Evolutionary conservation across 1,140 invertebrate genomes (phyloP).

Genomic region (Phenacoccus solenopsis): DNA sequence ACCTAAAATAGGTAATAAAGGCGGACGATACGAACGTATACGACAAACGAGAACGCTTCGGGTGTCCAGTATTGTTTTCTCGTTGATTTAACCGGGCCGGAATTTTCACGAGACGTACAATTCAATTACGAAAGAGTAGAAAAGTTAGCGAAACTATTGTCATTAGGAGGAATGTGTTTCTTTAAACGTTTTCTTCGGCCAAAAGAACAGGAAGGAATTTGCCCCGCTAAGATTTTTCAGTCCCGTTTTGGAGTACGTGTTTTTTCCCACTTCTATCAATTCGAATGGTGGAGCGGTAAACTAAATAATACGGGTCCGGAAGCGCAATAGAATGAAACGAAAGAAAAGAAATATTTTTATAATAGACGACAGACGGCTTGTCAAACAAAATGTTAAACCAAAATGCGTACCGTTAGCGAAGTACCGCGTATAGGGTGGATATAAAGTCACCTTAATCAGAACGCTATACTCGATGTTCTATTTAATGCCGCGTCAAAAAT

Average conservation of each 20-base stretch:
- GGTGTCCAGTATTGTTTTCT: not conserved
- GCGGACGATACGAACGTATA: too few relatives aligned
- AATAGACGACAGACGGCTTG: not conserved
- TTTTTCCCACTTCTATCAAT: not conserved
- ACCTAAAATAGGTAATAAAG: too few relatives aligned
- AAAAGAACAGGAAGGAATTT: not conserved
- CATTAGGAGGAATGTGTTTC: not conserved
- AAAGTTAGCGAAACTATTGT: not conserved
- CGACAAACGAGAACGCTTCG: not conserved
- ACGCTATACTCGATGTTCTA: not conserved
- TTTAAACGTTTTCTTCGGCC: not conserved
- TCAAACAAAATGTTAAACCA: not conserved
- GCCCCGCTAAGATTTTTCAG: not conserved
- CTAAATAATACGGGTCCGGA: conserved; percentile 1
- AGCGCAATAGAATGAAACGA: not conserved
- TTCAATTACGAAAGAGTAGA: not conserved
- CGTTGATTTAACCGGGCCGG: not conserved
- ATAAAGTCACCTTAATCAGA: not conserved
- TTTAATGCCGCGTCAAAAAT: not conserved
- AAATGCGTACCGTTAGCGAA: not conserved
- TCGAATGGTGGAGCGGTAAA: not conserved
- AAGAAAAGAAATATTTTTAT: not conserved
- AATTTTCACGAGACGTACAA: not conserved
- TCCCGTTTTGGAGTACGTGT: not conserved
- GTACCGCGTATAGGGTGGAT: not conserved